Evolutionary conservation across 2,888 invertebrate genomes (phyloP), one percentile per base, ranked within the genome.

Genomic region (Lapara coniferarum): DNA sequence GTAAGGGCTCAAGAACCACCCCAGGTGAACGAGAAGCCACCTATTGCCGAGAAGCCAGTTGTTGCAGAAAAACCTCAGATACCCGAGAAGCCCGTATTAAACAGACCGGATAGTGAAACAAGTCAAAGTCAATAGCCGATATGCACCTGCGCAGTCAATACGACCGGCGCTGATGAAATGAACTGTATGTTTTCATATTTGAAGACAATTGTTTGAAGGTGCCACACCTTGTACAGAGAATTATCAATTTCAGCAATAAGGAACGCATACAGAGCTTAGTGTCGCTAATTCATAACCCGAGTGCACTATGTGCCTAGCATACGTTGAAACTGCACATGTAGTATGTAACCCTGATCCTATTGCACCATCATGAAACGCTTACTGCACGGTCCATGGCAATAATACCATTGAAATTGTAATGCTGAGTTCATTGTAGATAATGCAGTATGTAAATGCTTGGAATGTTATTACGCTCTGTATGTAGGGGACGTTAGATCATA

Each of bases 131-230:
- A 93, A 93, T 93, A 93, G 87, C 93, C 87, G 71, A 86, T 77
- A 89, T 89, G 86, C 73, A 85, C 72, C 25, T 89, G 90, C 83
- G 85, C 81, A 70, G 86, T 89, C 77, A 77, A 79, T 72, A 68
- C 76, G 76, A 78, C 84, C 66, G 79, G 83, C 80, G 81, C 86
- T 71, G 81, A 85, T 71, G 79, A 88, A 73, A 87, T 83, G 84
- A 89, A 91, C 88, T 90, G 81, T 89, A 82, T 89, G 88, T 90
- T 92, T 88, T 89, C 89, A 74, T 90, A 89, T 77, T 81, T 89
- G 86, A 92, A 90, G 88, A 89, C 88, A 73, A 86, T 90, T 83
- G 85, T 89, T 84, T 90, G 75, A 82, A 69, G 69, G 77, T 75
- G 44, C 59, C 55, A 71, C 66, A 71, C 66, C 73, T 66, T 59